phyloP scores from a whole-genome alignment of 2,797 vertebrate species.

The Rhynchotus rufescens region DNA sequence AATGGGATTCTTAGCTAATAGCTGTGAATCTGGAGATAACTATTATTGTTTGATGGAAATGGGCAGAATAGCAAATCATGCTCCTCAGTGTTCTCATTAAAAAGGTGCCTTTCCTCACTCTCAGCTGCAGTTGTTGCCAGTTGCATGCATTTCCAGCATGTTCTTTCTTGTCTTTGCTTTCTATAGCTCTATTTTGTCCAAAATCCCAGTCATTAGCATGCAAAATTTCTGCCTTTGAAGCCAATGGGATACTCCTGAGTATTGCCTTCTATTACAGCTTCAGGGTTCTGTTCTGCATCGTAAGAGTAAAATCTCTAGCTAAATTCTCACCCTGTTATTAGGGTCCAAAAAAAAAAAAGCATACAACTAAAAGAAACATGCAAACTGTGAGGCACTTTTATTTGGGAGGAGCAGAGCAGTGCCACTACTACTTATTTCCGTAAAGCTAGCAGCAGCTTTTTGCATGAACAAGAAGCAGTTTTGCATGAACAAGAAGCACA shows the following conservation, averaged over 20 bases:
- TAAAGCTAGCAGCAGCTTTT: background rate
- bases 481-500: no score
- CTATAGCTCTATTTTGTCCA: background rate
- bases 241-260: background rate
- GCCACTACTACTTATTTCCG: background rate
- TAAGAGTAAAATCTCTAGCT: constrained; percentile 7
- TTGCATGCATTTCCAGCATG: background rate
- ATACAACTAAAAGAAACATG: background rate
- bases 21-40: background rate
- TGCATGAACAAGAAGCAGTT: background rate
- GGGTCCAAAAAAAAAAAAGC: background rate
- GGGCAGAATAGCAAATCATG: background rate
- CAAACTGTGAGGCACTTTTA: background rate
- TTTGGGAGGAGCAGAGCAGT: background rate
- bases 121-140: background rate
- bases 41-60: background rate
- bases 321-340: background rate
- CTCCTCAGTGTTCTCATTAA: background rate
- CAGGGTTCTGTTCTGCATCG: background rate
- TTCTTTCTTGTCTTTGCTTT: background rate
- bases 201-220: background rate
- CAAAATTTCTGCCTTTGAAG: constrained; percentile 18
- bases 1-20: background rate
- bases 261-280: background rate
- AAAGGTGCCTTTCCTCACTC: background rate